Evolutionary conservation across 2,797 vertebrate genomes (phyloP), one percentile per base, ranked within the genome.

Genomic region (Hippoglossus hippoglossus): DNA sequence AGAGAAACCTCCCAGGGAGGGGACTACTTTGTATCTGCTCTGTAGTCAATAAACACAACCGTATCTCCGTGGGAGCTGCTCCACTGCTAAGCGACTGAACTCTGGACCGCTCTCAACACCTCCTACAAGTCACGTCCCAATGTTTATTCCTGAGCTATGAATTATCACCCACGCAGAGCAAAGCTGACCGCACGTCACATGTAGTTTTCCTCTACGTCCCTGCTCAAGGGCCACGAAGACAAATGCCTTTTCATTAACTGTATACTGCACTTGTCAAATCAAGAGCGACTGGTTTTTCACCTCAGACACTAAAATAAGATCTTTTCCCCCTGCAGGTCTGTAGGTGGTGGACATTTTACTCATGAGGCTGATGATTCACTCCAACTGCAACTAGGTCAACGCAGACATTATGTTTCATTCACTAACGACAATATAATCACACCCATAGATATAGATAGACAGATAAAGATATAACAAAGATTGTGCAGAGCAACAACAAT

Each of bases 271-370:
- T 49, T 21, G n/a, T 21, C 19, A 21, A 21, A 19, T 49, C 6
- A 49, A 49, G 47, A n/a, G 47, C 1, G n/a, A 49, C 7, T 21
- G 19, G 0, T 49, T 49, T 49, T 49, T 49, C 2, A 49, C 18
- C 47, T 21, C 18, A 21, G 19, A 49, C 47, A 21, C 44, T 46
- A 6, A 47, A 19, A 47, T 47, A 7, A 12, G 36, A 39, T 49
- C 0, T 21, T 49, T 21, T 21, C 19, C 47, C 47, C 47, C 47
- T 49, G 47, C 47, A n/a, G 47, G 47, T 49, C 19, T 49, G 47
- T 9, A 63, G 46, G 58, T 62, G 64, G 36, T 12, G 44, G 24
- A 46, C 52, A 21, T 44, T 65, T 70, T 31, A 70, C 59, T 49
- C 47, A 49, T 21, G 47, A 11, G 47, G 47, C 47, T 10, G n/a